Percentiles rank a stretch among this genome's conserved stretches.
These are phyloP conservation scores for Myiopsitta monachus DNA, from an alignment of 2,113 vertebrate genomes.

Conservation along the genomic window DNA sequence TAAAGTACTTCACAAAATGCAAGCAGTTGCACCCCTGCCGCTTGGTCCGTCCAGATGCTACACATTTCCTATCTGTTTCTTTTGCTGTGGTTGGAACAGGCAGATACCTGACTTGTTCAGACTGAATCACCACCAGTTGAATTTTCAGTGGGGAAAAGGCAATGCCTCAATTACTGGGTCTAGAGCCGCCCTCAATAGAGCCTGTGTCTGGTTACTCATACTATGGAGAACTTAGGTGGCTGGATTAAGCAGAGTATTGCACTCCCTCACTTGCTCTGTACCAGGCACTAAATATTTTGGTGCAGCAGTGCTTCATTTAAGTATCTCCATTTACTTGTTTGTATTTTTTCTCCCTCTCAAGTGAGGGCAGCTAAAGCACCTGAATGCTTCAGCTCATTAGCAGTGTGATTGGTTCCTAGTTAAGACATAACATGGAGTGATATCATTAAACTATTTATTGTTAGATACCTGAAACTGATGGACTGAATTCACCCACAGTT, in stretches of 20 bases:
- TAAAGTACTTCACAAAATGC: background rate
- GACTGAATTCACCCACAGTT: background rate
- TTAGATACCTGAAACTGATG: background rate
- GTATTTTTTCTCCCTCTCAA: background rate
- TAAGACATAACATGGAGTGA: background rate
- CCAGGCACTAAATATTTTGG: background rate
- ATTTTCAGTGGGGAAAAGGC: background rate
- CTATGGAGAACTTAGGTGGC: background rate
- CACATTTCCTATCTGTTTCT: background rate
- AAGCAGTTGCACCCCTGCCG: background rate
- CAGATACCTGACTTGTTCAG: background rate
- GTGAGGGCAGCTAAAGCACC: background rate
- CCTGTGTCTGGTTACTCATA: background rate
- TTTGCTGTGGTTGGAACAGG: background rate
- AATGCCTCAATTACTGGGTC: background rate
- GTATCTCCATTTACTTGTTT: background rate
- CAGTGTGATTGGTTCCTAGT: background rate
- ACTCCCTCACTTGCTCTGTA: background rate
- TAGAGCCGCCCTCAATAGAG: background rate
- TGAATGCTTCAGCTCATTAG: constrained; percentile 9
- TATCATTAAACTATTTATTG: background rate
- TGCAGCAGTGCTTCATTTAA: background rate
- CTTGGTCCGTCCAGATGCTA: background rate
- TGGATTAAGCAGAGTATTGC: background rate
- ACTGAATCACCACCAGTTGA: background rate